Conservation (phyloP, 2,113 vertebrate species). For the Eurystomus gularis region DNA sequence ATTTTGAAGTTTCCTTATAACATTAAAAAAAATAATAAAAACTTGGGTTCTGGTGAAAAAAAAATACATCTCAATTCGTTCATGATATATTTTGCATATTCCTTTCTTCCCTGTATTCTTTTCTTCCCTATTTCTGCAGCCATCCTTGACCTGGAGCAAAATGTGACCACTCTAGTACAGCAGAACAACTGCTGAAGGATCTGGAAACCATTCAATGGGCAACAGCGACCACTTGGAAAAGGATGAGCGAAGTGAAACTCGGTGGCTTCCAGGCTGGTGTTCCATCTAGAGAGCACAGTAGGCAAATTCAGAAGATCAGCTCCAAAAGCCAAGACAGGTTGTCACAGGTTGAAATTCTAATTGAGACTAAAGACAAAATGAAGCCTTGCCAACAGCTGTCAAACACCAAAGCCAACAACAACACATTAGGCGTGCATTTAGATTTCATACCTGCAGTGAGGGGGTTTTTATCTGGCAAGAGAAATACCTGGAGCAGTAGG, state of each 20-base stretch:
- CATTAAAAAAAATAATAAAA: not conserved
- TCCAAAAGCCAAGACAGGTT: not conserved
- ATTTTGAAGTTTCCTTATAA: not conserved
- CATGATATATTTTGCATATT: not conserved
- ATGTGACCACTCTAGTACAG: not conserved
- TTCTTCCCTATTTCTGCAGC: not conserved
- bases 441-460: not conserved
- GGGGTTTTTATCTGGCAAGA: not conserved
- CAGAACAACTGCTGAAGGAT: not conserved
- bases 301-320: not conserved
- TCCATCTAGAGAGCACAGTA: not conserved
- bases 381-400: not conserved
- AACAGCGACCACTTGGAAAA: accelerated
- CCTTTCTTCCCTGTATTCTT: not conserved
- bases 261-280: not conserved
- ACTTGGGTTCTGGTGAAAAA: not conserved
- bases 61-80: not conserved
- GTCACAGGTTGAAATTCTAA: not conserved
- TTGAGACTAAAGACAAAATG: not conserved
- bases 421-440: not conserved
- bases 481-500: not conserved
- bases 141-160: not conserved
- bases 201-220: not conserved
- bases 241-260: not conserved
- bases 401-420: not conserved